phyloP scores from a whole-genome alignment of 2,797 vertebrate genomes.

The Lagothrix lagotricha region DNA sequence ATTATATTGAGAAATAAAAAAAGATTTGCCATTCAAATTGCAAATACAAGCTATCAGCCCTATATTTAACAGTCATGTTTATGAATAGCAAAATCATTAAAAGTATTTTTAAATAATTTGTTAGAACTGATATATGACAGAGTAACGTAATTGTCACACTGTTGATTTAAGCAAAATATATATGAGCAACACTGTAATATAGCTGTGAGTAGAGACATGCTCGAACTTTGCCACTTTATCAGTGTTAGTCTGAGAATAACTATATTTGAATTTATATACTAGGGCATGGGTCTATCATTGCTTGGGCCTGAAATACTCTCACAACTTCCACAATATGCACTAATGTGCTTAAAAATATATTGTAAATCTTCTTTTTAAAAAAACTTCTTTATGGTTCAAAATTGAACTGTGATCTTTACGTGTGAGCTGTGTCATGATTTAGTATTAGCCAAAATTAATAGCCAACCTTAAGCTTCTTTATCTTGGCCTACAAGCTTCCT shows the following conservation, averaged over 20 bases:
- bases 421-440: slow-evolving; percentile 85
- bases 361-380: slow-evolving; percentile 83
- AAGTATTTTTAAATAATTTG: slow-evolving; percentile 46
- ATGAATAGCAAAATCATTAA: slow-evolving; percentile 41
- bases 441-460: slow-evolving; percentile 84
- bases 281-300: slow-evolving; percentile 78
- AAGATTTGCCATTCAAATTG: slow-evolving; percentile 16
- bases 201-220: slow-evolving; percentile 58
- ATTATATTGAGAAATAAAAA: slow-evolving; percentile 40
- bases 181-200: not conserved
- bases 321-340: slow-evolving; percentile 83
- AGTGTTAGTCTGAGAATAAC: slow-evolving; percentile 71
- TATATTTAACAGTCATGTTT: slow-evolving; percentile 1
- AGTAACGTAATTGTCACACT: not conserved
- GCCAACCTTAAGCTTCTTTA: slow-evolving; percentile 83
- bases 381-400: slow-evolving; percentile 81
- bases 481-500: slow-evolving; percentile 78
- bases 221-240: slow-evolving; percentile 58
- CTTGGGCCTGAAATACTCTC: slow-evolving; percentile 78
- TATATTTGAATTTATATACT: slow-evolving; percentile 79
- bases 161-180: slow-evolving; percentile 50
- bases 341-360: slow-evolving; percentile 84
- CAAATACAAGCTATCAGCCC: slow-evolving; percentile 42
- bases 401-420: slow-evolving; percentile 83
- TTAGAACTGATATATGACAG: slow-evolving; percentile 19